Percentiles rank a stretch among this genome's conserved stretches.
Conservation (phyloP, 2,797 vertebrate genomes). For the Hydrolagus colliei region DNA sequence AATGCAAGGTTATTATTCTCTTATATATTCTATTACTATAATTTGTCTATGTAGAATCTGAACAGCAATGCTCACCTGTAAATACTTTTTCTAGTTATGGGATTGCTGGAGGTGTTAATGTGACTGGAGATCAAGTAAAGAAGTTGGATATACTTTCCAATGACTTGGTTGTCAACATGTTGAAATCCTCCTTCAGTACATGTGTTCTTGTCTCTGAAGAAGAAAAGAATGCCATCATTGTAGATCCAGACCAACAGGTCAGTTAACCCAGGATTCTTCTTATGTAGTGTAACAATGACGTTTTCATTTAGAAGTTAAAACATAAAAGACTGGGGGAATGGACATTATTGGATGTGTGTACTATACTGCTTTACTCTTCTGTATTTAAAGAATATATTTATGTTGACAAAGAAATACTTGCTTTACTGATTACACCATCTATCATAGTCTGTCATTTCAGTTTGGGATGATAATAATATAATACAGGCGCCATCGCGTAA, state of each 20-base stretch:
- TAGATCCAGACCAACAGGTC: conserved; percentile 79
- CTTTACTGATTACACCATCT: not conserved
- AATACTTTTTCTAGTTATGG: conserved; percentile 65
- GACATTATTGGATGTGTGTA: not conserved
- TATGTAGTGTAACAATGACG: not conserved
- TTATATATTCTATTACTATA: not conserved
- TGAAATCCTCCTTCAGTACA: conserved; percentile 83
- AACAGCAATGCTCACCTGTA: not conserved
- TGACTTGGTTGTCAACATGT: conserved; percentile 87
- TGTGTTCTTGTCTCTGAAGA: conserved; percentile 91
- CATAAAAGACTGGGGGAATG: not conserved
- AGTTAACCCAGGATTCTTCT: conserved; percentile 35
- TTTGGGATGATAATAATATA: not conserved
- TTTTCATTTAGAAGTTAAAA: not conserved
- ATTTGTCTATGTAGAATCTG: not conserved
- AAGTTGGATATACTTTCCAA: conserved; percentile 92
- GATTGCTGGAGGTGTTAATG: conserved; percentile 86
- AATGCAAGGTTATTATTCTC: no score
- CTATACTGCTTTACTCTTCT: not conserved
- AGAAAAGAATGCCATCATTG: conserved; percentile 75
- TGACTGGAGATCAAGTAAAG: conserved; percentile 93
- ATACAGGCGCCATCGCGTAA: no score
- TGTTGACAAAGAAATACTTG: not conserved
- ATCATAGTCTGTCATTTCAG: not conserved
- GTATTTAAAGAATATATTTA: not conserved